Percentiles rank a stretch among this genome's conserved stretches.
These are phyloP conservation scores for Chymomyza caudatula DNA, from an alignment of 2,888 invertebrate genomes.

Conservation along the genomic window DNA sequence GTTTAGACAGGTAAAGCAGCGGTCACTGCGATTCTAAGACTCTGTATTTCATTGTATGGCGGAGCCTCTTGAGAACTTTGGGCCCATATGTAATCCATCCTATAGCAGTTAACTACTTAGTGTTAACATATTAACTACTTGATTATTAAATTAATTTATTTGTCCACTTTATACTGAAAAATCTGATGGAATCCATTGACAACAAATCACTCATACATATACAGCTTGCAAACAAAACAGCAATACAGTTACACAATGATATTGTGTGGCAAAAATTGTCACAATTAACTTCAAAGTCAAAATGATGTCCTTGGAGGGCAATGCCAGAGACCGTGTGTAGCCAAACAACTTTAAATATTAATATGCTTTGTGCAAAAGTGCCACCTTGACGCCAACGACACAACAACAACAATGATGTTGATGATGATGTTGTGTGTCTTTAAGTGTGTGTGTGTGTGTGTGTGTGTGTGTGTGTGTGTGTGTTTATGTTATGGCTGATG, in stretches of 20 bases:
- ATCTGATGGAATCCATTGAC: conserved; percentile 43
- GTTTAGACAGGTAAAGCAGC: too few relatives aligned
- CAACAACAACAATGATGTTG: background rate
- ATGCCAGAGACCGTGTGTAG: conserved; percentile 14
- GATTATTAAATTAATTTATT: too few relatives aligned
- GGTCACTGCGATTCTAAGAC: too few relatives aligned
- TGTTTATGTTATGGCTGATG: background rate
- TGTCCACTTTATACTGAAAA: too few relatives aligned
- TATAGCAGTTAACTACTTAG: too few relatives aligned
- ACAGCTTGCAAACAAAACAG: conserved; percentile 28
- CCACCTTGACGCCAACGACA: background rate
- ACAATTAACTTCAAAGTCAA: conserved; percentile 66
- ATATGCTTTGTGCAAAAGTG: conserved; percentile 48
- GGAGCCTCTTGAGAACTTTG: too few relatives aligned
- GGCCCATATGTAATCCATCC: too few relatives aligned
- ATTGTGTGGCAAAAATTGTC: conserved; percentile 34
- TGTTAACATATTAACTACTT: too few relatives aligned
- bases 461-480: background rate
- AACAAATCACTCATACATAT: conserved; percentile 56
- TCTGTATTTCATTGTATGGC: too few relatives aligned
- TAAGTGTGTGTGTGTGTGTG: background rate
- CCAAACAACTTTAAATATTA: conserved; percentile 67
- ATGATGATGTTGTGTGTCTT: background rate
- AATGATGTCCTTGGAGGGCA: conserved; percentile 33
- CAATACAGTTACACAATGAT: conserved; percentile 15